A percentile compares a stretch with the other conserved stretches of the same genome.
Evolutionary conservation across 2,797 vertebrate genomes (phyloP).

Genomic region (Neopelma chrysocephalum): DNA sequence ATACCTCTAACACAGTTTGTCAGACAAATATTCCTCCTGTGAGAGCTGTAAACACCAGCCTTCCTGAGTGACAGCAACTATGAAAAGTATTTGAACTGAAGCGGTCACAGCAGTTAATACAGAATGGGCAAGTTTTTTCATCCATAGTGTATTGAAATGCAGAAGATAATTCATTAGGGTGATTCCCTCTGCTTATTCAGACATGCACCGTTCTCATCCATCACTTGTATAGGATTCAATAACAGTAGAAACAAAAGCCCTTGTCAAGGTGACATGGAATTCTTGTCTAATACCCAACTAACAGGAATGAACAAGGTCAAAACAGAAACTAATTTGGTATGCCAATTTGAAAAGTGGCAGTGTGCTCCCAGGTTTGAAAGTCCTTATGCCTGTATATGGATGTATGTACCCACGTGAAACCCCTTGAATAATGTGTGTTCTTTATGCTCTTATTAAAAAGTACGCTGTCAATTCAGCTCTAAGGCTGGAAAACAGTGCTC

Average conservation of each 20-base stretch:
- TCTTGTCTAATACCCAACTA: constrained; percentile 21
- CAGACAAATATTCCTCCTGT: background rate
- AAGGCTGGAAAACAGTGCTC: background rate
- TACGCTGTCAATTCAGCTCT: background rate
- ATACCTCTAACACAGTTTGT: background rate
- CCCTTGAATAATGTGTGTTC: background rate
- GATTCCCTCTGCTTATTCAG: constrained; percentile 43
- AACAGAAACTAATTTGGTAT: background rate
- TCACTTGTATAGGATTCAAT: background rate
- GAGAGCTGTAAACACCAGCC: background rate
- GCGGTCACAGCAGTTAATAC: background rate
- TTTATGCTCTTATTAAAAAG: constrained; percentile 28
- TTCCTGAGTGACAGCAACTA: background rate
- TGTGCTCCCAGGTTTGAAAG: background rate
- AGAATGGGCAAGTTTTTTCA: background rate
- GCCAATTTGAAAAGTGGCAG: background rate
- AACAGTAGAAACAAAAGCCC: constrained; percentile 13
- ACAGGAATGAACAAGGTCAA: constrained; percentile 11
- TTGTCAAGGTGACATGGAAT: constrained; percentile 41
- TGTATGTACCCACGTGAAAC: background rate
- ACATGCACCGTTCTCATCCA: background rate
- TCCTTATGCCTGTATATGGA: background rate
- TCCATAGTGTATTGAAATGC: background rate
- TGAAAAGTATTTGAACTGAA: constrained; percentile 8
- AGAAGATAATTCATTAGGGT: constrained; percentile 45